A percentile compares a stretch with the other conserved stretches of the same genome.
Conservation (phyloP, 2,113 vertebrate genomes). For the Cochlearius cochlearius region DNA sequence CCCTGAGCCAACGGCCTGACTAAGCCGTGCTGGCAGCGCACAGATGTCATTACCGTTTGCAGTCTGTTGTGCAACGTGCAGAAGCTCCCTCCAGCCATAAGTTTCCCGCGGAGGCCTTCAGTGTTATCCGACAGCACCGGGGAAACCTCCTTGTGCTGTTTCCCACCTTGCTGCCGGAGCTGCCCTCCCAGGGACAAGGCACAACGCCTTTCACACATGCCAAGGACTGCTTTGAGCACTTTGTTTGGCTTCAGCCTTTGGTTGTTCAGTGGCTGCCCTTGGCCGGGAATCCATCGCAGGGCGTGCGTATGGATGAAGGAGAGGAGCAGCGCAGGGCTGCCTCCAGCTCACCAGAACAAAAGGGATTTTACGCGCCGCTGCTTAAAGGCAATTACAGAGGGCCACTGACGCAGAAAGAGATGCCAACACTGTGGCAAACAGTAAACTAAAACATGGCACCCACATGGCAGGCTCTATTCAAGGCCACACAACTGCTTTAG, state of each 20-base stretch:
- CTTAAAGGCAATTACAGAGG: not conserved
- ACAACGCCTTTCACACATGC: accelerated
- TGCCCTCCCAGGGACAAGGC: not conserved
- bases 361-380: not conserved
- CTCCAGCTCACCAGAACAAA: not conserved
- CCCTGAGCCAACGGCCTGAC: not conserved
- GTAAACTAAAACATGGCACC: not conserved
- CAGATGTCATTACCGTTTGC: not conserved
- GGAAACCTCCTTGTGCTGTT: not conserved
- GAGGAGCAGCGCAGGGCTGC: not conserved
- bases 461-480: not conserved
- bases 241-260: not conserved
- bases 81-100: not conserved
- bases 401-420: not conserved
- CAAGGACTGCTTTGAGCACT: not conserved
- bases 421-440: not conserved
- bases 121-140: not conserved
- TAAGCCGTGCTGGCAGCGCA: not conserved
- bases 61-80: not conserved
- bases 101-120: not conserved
- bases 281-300: not conserved
- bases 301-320: not conserved
- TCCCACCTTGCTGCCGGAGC: not conserved
- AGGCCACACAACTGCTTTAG: not conserved
- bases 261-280: not conserved